These are phyloP conservation scores for Dryobota labecula DNA, from an alignment of 2,888 invertebrate genomes.

Conservation along the genomic window DNA sequence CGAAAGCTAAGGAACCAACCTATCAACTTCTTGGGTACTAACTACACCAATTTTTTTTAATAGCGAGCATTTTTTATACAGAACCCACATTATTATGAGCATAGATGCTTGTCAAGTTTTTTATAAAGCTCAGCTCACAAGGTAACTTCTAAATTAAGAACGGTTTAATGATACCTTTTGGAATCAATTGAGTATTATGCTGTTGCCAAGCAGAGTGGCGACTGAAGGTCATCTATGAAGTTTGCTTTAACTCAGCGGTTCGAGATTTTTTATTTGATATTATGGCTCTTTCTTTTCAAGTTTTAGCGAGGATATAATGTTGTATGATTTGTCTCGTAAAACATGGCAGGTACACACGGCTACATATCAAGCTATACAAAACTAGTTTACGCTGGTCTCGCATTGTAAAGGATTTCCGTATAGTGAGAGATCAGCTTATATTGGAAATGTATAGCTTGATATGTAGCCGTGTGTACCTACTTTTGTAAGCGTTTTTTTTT, in stretches of 20 bases:
- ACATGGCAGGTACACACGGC: slow-evolving; percentile 15
- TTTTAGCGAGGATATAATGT: slow-evolving; percentile 42
- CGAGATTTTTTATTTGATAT: slow-evolving; percentile 55
- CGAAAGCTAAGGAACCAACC: slow-evolving; percentile 55
- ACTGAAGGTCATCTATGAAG: slow-evolving; percentile 69
- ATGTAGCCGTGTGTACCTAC: too few relatives aligned
- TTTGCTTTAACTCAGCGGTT: slow-evolving; percentile 56
- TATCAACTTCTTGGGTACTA: slow-evolving; percentile 45
- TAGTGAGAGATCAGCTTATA: too few relatives aligned
- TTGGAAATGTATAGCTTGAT: too few relatives aligned
- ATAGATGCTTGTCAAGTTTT: slow-evolving; percentile 71
- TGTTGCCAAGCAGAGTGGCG: slow-evolving; percentile 70
- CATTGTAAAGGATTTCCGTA: too few relatives aligned
- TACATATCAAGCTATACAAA: too few relatives aligned
- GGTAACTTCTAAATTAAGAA: slow-evolving; percentile 79
- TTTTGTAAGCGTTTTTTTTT: slow-evolving; percentile 21
- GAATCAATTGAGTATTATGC: slow-evolving; percentile 74
- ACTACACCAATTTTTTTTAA: slow-evolving; percentile 50
- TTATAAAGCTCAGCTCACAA: slow-evolving; percentile 72
- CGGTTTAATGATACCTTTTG: slow-evolving; percentile 77
- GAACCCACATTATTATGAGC: slow-evolving; percentile 70
- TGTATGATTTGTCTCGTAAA: slow-evolving; percentile 49
- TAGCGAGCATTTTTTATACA: slow-evolving; percentile 59
- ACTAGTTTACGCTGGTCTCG: too few relatives aligned
- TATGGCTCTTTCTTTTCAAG: slow-evolving; percentile 61